Evolutionary conservation across 2,797 vertebrate genomes (phyloP).

Genomic region (Hybognathus amarus): DNA sequence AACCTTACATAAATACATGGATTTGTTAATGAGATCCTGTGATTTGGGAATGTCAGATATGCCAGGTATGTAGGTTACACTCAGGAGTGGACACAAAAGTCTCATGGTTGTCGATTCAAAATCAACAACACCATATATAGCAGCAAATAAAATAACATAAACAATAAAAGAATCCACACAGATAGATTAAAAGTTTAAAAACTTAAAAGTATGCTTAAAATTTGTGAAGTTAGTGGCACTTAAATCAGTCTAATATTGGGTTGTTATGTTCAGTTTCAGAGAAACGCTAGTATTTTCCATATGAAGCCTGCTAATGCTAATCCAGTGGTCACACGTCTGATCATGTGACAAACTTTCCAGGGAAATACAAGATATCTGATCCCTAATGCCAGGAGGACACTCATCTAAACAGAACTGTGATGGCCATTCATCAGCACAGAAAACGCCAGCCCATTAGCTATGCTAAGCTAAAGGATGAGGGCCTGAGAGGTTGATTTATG

Average conservation of each 20-base stretch:
- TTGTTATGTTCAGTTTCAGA: not conserved
- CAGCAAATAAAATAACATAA: not conserved
- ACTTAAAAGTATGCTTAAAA: not conserved
- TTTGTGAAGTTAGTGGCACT: too few species aligned
- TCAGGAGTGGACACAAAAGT: not conserved
- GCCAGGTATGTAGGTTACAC: constrained; percentile 29
- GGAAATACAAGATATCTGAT: not conserved
- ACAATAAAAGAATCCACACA: too few species aligned
- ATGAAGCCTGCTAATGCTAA: constrained; percentile 29
- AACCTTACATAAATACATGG: constrained; percentile 4
- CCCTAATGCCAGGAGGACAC: not conserved
- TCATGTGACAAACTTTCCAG: not conserved
- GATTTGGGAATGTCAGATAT: constrained; percentile 15
- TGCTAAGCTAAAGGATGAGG: constrained; percentile 29
- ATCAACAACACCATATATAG: not conserved
- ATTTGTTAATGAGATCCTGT: constrained; percentile 31
- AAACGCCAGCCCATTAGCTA: constrained; percentile 10
- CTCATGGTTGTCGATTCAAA: not conserved
- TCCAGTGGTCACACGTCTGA: constrained; percentile 2
- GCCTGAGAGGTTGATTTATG: constrained; percentile 41
- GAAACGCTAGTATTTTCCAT: not conserved
- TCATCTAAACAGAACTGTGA: constrained; percentile 4
- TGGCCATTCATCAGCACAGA: constrained; percentile 29
- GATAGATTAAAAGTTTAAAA: too few species aligned
- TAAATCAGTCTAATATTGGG: not conserved